Percentiles rank a stretch among this genome's conserved stretches.
phyloP scores from a whole-genome alignment of 2,888 invertebrate genomes.

The Ochropleura leucogaster region DNA sequence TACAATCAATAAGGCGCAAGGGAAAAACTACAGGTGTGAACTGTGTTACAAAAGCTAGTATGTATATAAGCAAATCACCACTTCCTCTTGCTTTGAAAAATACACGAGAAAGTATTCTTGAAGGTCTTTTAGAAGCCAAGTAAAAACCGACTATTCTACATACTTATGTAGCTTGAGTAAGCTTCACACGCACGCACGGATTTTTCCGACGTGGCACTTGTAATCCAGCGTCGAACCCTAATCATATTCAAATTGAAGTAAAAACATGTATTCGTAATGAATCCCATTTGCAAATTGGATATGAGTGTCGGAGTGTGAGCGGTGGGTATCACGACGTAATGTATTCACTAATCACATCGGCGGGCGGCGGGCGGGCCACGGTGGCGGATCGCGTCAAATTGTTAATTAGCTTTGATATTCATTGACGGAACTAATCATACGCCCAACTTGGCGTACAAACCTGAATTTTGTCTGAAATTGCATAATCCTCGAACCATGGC shows the following conservation, averaged over 20 bases:
- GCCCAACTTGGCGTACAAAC: not conserved
- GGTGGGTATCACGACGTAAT: constrained; percentile 42
- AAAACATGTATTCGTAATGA: constrained; percentile 51
- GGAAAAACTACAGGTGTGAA: too few species aligned
- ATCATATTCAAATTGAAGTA: constrained; percentile 57
- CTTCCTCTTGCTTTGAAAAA: not conserved
- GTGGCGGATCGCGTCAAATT: constrained; percentile 25
- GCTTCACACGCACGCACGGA: constrained; percentile 22
- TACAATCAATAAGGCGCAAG: too few species aligned
- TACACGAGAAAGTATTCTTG: not conserved
- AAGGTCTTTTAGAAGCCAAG: not conserved
- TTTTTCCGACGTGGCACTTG: constrained; percentile 17
- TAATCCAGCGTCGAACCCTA: constrained; percentile 34
- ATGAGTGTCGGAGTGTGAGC: constrained; percentile 39
- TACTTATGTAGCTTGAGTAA: not conserved
- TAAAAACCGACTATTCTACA: not conserved
- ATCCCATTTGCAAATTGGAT: constrained; percentile 49
- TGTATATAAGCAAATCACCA: too few species aligned
- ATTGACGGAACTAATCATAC: constrained; percentile 28
- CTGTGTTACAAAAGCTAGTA: too few species aligned
- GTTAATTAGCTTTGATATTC: constrained; percentile 53
- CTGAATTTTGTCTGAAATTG: constrained; percentile 4
- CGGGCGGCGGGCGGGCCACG: not conserved
- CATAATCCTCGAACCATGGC: not conserved
- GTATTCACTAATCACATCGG: constrained; percentile 46